These are phyloP conservation scores for Cinclus cinclus DNA, from an alignment of 2,113 vertebrate genomes.

Conservation along the genomic window DNA sequence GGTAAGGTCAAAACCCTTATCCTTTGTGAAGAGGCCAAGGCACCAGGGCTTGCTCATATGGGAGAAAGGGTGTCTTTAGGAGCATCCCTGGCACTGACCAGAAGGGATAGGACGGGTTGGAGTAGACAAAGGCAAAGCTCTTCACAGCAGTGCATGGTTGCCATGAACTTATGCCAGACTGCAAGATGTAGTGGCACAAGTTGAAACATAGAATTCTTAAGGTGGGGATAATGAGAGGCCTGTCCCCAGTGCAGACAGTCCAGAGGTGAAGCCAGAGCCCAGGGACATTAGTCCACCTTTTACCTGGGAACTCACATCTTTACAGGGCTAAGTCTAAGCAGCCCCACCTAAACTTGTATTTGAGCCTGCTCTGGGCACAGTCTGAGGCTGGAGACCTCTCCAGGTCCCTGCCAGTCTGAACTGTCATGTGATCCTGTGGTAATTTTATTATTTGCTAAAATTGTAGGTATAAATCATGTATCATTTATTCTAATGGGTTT, in stretches of 20 bases:
- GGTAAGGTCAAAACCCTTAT: not conserved
- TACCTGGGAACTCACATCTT: not conserved
- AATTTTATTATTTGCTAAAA: not conserved
- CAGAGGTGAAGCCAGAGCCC: rapidly evolving
- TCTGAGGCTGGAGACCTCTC: not conserved
- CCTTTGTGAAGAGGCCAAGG: not conserved
- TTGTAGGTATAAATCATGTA: not conserved
- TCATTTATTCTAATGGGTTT: rapidly evolving
- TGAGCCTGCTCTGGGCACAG: not conserved
- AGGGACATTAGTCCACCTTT: not conserved
- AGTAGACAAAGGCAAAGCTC: rapidly evolving
- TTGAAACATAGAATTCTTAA: not conserved
- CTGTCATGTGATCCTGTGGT: not conserved
- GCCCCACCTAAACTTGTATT: rapidly evolving
- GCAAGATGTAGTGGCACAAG: rapidly evolving
- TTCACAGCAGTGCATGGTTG: not conserved
- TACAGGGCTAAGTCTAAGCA: not conserved
- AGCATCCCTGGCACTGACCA: rapidly evolving
- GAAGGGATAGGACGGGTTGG: rapidly evolving
- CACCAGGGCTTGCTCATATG: not conserved
- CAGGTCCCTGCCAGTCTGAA: not conserved
- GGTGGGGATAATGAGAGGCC: not conserved
- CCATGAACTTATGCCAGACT: no score
- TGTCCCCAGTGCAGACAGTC: not conserved
- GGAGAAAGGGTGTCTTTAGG: rapidly evolving